Base-by-base conservation (phyloP, 2,113 vertebrate genomes). In the Callocephalon fimbriatum region DNA sequence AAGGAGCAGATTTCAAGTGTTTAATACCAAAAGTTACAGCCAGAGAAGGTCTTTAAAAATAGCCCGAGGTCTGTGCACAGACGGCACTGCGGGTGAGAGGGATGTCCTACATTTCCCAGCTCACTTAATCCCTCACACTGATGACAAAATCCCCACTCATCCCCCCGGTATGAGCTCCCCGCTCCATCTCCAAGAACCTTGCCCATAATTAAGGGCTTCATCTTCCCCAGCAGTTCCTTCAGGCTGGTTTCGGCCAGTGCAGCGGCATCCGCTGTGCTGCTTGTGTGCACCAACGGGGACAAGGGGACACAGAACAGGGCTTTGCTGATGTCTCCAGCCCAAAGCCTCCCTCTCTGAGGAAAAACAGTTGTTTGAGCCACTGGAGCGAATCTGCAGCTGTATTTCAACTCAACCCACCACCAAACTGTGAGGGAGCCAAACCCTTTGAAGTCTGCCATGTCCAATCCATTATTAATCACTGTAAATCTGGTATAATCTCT, bases 401-500 rank as follows among this genome's bases (percentile, higher is more conserved):
- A 4, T 66, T 86, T 68, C 14, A n/a, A 84, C 88, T 82, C 90
- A 75, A 12, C 61, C 90, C 15, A 14, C 54, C 29, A 37, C 77
- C 47, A 42, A 88, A 87, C 48, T 11, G 72, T 4, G 4, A 5
- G 25, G 92, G 78, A 93, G 88, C 80, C 5, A 62, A 14, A 50
- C 62, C 48, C 77, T 96, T 89, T 81, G 93, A 90, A 38, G 81
- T 87, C 94, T 68, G 88, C 94, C 48, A 74, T 53, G 40, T 77
- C 97, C 80, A 87, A 95, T 95, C 85, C 95, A 31, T 96, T 95
- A 98, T 97, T 98, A 97, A 98, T 98, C 98, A 90, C 79, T 25
- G 83, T 96, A 97, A 97, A 98, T 98, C 98, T 96, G 95, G 71
- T 95, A 93, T 97, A 95, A 98, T 98, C 97, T 97, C 97, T 94